Conservation (phyloP, 2,113 vertebrate species). For the Taurulus bubalis region DNA sequence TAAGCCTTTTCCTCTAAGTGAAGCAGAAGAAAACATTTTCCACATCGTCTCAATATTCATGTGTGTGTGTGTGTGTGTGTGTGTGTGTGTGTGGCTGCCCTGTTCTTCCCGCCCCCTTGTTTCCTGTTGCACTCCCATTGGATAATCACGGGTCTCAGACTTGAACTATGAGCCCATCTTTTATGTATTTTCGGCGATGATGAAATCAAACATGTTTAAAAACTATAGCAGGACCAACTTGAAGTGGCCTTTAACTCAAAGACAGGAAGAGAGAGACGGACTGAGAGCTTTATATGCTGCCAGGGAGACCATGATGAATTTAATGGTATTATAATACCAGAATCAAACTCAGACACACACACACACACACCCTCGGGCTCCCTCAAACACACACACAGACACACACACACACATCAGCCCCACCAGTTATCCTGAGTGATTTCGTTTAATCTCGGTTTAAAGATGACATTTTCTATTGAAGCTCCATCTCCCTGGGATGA, state of each 20-base stretch:
- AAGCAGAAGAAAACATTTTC: too few relatives aligned
- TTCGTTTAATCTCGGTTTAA: slow-evolving; percentile 76
- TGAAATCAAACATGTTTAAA: not conserved
- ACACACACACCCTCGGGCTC: slow-evolving; percentile 14
- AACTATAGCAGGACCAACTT: not conserved
- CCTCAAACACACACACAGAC: slow-evolving; percentile 9
- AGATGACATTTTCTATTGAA: slow-evolving; percentile 68
- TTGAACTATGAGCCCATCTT: not conserved
- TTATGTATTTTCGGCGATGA: not conserved
- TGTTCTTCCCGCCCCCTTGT: not conserved
- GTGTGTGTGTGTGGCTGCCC: too few relatives aligned
- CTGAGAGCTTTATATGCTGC: slow-evolving; percentile 15
- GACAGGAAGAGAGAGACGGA: not conserved
- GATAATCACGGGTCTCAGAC: not conserved
- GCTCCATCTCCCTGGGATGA: slow-evolving; percentile 58
- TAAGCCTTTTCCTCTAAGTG: too few relatives aligned
- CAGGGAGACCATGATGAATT: slow-evolving; percentile 37
- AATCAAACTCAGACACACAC: slow-evolving; percentile 18
- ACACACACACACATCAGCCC: not conserved
- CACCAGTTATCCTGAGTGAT: slow-evolving; percentile 51
- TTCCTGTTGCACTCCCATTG: not conserved
- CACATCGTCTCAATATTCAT: too few relatives aligned
- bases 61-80: too few relatives aligned
- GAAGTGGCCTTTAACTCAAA: too few relatives aligned
- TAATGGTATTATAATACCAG: slow-evolving; percentile 33